phyloP scores from a whole-genome alignment of 23 tunicate species.

The Trididemnum clinides region DNA sequence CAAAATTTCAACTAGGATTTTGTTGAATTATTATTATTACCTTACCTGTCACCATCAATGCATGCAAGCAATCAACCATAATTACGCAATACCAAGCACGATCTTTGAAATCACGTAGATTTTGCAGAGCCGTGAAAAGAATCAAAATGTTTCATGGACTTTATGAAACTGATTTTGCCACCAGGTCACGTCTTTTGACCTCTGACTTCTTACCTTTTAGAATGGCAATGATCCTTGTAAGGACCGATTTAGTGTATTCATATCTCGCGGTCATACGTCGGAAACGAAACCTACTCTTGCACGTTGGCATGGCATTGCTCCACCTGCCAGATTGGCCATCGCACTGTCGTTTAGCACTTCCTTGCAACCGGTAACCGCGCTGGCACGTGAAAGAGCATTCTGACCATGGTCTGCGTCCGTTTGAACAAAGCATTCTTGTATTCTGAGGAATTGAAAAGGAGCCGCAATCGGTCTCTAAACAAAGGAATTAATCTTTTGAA shows the following conservation, averaged over 20 bases:
- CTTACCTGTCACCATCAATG: no score
- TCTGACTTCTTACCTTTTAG: neutral
- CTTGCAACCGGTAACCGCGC: slow-evolving; percentile 40
- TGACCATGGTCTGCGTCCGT: slow-evolving; percentile 47
- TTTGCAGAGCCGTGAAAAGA: no score
- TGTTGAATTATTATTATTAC: no score
- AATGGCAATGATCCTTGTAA: neutral
- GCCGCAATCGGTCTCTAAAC: slow-evolving; percentile 2
- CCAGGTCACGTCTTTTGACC: neutral
- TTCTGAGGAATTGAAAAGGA: slow-evolving; percentile 31
- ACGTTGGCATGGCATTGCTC: slow-evolving; percentile 40
- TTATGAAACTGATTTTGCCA: no score
- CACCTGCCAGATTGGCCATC: slow-evolving; percentile 40
- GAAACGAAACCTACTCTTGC: slow-evolving; percentile 46
- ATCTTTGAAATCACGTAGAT: no score
- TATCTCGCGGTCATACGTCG: neutral
- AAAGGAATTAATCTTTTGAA: no score
- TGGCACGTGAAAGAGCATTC: slow-evolving; percentile 52
- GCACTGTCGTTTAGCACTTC: slow-evolving; percentile 33
- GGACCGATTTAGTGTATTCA: neutral
- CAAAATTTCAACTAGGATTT: no score
- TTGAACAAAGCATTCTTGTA: slow-evolving; percentile 43
- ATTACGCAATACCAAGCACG: no score
- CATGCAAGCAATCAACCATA: no score
- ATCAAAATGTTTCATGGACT: no score